These are phyloP conservation scores for Shinisaurus crocodilurus DNA, from an alignment of 2,113 vertebrate species.

Conservation along the genomic window DNA sequence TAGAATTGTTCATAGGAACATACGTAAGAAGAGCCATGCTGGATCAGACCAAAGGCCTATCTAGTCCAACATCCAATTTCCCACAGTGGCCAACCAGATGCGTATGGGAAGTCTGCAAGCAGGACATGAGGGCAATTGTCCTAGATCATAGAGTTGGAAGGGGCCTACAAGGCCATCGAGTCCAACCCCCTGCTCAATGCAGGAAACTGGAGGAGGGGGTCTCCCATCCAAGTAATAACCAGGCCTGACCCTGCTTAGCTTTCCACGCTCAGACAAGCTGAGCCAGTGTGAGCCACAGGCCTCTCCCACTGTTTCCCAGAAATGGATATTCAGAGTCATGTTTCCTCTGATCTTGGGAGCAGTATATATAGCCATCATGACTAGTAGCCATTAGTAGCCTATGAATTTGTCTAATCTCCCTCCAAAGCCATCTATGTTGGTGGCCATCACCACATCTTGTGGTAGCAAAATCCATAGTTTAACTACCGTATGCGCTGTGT, in stretches of 20 bases:
- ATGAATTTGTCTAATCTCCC: background rate
- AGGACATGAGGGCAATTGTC: background rate
- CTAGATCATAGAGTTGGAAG: too few relatives aligned
- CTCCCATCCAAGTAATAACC: too few relatives aligned
- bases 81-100: background rate
- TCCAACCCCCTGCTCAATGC: too few relatives aligned
- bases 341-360: background rate
- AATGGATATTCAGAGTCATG: background rate
- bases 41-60: background rate
- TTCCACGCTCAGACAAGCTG: too few relatives aligned
- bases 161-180: too few relatives aligned
- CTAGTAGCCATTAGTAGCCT: background rate
- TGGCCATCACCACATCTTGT: background rate
- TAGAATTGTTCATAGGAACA: background rate
- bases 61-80: background rate
- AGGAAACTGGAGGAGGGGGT: too few relatives aligned
- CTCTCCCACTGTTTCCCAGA: too few relatives aligned
- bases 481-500: background rate
- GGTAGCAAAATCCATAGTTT: background rate
- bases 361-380: background rate
- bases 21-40: background rate
- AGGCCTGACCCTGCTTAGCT: too few relatives aligned
- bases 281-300: too few relatives aligned
- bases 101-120: background rate
- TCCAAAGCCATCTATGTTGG: background rate